Base-by-base conservation (phyloP, 2,888 invertebrate genomes). In the Amblyjoppa fuscipennis region DNA sequence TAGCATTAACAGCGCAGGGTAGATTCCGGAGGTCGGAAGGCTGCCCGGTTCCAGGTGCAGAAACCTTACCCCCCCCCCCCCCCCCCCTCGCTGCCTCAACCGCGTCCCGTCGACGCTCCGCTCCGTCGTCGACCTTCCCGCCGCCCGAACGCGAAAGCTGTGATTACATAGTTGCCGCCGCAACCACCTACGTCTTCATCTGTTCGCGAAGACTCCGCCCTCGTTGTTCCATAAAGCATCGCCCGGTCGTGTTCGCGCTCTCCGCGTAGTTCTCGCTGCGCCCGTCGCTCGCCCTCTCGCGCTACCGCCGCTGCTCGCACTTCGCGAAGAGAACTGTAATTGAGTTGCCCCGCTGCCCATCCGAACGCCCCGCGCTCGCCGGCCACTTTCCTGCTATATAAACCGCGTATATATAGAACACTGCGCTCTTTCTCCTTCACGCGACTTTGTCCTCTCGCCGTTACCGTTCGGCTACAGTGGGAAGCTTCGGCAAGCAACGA, bases 141-240 rank as follows among this genome's bases (percentile, higher is more conserved):
- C 59, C 13, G n/a, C 49, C 56, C 56, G 81, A 61, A 34, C 56
- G 66, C 71, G 38, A 34, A 45, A 80, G 82, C 84, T 81, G 85
- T 88, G 89, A 89, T 90, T 90, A 89, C 88, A 88, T 87, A 89
- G 86, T 86, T 86, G 74, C 83, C 84, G 41, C 82, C 70, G 25
- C 73, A 80, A 86, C 86, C 82, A 83, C 80, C 87, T 87, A 90
- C 80, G 87, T 89, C 89, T 90, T 90, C 88, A 89, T 89, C 87
- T 81, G 87, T 61, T 85, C 56, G 81, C 81, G 81, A 82, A 84
- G 74, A 85, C 74, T 81, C 84, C 77, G 79, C 85, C 85, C 86
- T 86, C 75, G 66, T 61, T 81, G 81, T 81, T 81, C 80, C 87
- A 78, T 85, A 83, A 83, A 81, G 77, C 71, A 83, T 83, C 76